Percentiles rank a stretch among this genome's conserved stretches.
These are phyloP conservation scores for Dasypolia templi DNA, from an alignment of 2,888 invertebrate genomes.

Conservation along the genomic window DNA sequence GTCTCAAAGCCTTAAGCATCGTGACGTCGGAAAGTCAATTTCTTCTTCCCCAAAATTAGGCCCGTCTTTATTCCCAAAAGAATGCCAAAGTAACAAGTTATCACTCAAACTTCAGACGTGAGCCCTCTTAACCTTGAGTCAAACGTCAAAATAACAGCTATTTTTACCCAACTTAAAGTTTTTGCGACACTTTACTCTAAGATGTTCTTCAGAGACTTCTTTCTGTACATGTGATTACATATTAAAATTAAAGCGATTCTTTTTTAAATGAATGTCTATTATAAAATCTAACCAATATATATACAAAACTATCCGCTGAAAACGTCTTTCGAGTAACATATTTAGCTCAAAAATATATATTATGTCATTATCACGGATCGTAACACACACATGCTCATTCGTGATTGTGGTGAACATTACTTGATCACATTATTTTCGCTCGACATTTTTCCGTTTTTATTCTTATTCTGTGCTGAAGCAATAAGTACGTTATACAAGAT, in stretches of 20 bases:
- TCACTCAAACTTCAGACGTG: slow-evolving; percentile 48
- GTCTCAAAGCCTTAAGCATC: slow-evolving; percentile 13
- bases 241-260: not conserved
- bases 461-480: slow-evolving; percentile 5
- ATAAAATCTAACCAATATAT: not conserved
- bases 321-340: not conserved
- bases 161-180: slow-evolving; percentile 22
- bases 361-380: slow-evolving; percentile 23
- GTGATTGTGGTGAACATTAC: slow-evolving; percentile 26
- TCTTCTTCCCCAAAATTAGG: slow-evolving; percentile 36
- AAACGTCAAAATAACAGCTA: slow-evolving; percentile 37
- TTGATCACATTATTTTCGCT: slow-evolving; percentile 22
- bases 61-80: slow-evolving; percentile 36
- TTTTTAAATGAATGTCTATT: not conserved
- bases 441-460: slow-evolving; percentile 27
- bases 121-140: slow-evolving; percentile 38
- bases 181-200: slow-evolving; percentile 20
- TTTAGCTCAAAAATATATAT: slow-evolving; percentile 17
- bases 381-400: slow-evolving; percentile 22
- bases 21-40: slow-evolving; percentile 45
- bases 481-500: not conserved
- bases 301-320: not conserved
- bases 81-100: slow-evolving; percentile 45
- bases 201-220: not conserved
- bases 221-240: not conserved